phyloP scores from a whole-genome alignment of 1,140 invertebrate genomes.

The Euura lappo region DNA sequence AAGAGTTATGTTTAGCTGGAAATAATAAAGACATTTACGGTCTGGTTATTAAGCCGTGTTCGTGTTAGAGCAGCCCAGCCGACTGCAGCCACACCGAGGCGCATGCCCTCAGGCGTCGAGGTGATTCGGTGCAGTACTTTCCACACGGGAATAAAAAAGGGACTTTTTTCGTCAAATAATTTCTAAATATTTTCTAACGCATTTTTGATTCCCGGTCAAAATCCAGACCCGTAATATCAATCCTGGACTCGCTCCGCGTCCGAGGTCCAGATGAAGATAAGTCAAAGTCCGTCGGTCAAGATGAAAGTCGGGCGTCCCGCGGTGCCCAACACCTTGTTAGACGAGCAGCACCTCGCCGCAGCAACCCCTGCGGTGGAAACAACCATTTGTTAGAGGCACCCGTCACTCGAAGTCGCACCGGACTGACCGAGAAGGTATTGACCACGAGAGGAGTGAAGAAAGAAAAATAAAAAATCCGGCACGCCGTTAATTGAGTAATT shows the following conservation, averaged over 20 bases:
- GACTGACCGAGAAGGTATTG: neutral
- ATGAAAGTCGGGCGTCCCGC: slow-evolving; percentile 4
- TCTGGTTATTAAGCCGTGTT: neutral
- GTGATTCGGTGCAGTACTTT: too few species aligned
- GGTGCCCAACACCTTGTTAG: slow-evolving; percentile 6
- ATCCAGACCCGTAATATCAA: neutral
- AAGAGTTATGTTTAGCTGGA: slow-evolving; percentile 7
- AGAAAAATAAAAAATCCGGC: too few species aligned
- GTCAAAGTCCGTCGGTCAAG: slow-evolving; percentile 3
- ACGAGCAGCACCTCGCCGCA: slow-evolving; percentile 6
- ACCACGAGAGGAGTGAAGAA: neutral
- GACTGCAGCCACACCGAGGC: neutral
- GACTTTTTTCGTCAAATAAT: too few species aligned
- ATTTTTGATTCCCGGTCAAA: too few species aligned
- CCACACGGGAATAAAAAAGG: neutral
- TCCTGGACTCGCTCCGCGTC: neutral
- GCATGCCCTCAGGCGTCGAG: neutral
- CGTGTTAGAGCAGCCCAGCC: neutral
- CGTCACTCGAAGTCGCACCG: neutral
- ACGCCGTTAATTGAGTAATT: slow-evolving; percentile 2
- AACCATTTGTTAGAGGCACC: slow-evolving; percentile 5
- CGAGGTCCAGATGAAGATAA: neutral
- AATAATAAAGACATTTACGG: slow-evolving; percentile 7
- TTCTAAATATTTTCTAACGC: too few species aligned
- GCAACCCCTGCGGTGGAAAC: slow-evolving; percentile 3